Evolutionary conservation across 30 jellyfish, hydroid and myxozoan genomes (phyloP), one percentile per base, ranked within the genome.

Genomic region (Aurelia coerulea): DNA sequence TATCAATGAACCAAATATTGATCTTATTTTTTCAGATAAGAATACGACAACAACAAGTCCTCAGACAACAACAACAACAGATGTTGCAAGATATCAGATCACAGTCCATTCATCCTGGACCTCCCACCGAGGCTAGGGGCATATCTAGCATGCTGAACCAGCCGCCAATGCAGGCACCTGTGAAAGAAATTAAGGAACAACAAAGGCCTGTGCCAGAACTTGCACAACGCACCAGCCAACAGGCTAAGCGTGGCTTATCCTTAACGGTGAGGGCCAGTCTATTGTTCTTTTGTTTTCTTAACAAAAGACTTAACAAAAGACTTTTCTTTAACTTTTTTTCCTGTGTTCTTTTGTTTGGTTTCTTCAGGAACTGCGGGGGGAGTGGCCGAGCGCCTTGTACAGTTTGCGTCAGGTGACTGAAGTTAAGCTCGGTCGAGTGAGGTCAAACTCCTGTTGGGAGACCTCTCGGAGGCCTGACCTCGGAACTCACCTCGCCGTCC

Each of bases 1-100:
- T 9, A 46, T 46, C 56, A 5, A 9, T 46, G 56, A 46, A 7
- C 56, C 2, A 46, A 46, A 46, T 46, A 46, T 7, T 9, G 56
- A 46, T 46, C 15, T 46, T 14, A 1, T 4, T 56, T 75, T 74
- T 65, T 32, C 46, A 91, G 98, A 79, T 91, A 58, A 92, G 98
- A 29, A 92, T 91, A 10, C 96, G 92, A 53, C 96, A 91, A 19
- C 94, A 91, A 77, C 93, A 91, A 62, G 96, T 68, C 18, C 46
- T 86, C 90, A 81, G 90, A 41, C 92, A 51, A 60, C 92, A 76
- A 37, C 91, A 88, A 51, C 94, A 90, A 66, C 95, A 81, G 42
- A 56, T 72, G 86, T 35, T 70, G 23, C 65, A 87, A 76, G 88
- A 87, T n/a, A 29, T 58, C 62, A 71, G 76, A 53, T 13, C 66